Evolutionary conservation across 2,888 invertebrate species (phyloP), one percentile per base, ranked within the genome.

Genomic region (Lithophane leautieri): DNA sequence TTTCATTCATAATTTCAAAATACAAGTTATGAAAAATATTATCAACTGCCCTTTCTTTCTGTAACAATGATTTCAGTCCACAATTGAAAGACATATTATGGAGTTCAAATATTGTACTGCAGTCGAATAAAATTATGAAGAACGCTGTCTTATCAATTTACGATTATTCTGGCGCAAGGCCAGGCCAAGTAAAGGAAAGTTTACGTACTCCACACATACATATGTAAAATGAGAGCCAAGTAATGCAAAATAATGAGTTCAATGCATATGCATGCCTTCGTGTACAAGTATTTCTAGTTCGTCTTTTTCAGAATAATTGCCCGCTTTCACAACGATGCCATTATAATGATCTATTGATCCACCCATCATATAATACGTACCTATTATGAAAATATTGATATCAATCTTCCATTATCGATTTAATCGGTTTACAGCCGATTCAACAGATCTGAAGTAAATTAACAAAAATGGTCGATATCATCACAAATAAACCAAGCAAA

Each of bases 111-210:
- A 70, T 61, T 62, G n/a, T 62, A 70, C 34, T 61, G 63, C 62
- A 70, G 58, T 70, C 22, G 58, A 78, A 85, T 71, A 70, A 70
- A 76, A 74, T 76, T 63, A 42, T 34, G 62, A 75, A 70, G 68
- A 73, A 78, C 62, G 42, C 60, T 77, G 72, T 65, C 70, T 87
- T 87, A 86, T 86, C 81, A 86, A 70, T 70, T 76, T 67, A 75
- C 56, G 60, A 61, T 79, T 75, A 81, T 80, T 76, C 77, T 82
- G 84, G 86, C 86, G 73, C 86, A 84, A 86, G 84, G 84, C 81
- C 88, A 86, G 71, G 11, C 71, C 66, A 78, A 82, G 77, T 76
- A 44, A 78, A 86, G 74, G 88, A 88, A 88, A 88, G 82, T 88
- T 78, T 73, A 60, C 81, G 19, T 68, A 73, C 62, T 58, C 69